Percentiles rank a stretch among this genome's conserved stretches.
Conservation (phyloP, 2,888 invertebrate species). For the Anarsia innoxiella region DNA sequence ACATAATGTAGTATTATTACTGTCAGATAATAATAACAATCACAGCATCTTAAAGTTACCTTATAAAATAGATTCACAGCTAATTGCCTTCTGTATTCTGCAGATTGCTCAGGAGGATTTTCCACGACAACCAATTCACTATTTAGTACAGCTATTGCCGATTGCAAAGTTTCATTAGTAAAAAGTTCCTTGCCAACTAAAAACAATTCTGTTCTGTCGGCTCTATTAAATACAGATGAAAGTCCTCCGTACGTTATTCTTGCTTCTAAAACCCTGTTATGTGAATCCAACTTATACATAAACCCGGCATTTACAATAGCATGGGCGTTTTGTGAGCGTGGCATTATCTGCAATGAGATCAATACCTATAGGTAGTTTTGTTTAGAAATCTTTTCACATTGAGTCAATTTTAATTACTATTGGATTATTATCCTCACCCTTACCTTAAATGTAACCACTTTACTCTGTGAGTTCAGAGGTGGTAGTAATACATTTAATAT, state of each 20-base stretch:
- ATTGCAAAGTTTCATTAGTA: slow-evolving; percentile 53
- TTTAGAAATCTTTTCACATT: too few relatives aligned
- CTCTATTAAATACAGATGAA: slow-evolving; percentile 56
- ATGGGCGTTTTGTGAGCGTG: slow-evolving; percentile 82
- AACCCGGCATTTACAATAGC: slow-evolving; percentile 86
- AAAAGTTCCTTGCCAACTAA: slow-evolving; percentile 57
- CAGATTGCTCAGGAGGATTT: slow-evolving; percentile 70
- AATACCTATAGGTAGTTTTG: too few relatives aligned
- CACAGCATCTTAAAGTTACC: too few relatives aligned
- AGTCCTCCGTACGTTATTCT: slow-evolving; percentile 77
- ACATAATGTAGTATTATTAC: too few relatives aligned
- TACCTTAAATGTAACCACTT: slow-evolving; percentile 47
- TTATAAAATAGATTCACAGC: slow-evolving; percentile 78
- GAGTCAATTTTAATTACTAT: background rate
- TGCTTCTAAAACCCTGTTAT: slow-evolving; percentile 37
- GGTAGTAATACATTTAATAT: slow-evolving; percentile 43
- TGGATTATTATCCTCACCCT: too few relatives aligned
- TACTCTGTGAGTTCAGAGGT: slow-evolving; percentile 33
- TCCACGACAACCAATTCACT: slow-evolving; percentile 36
- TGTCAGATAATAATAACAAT: too few relatives aligned
- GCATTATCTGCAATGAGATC: slow-evolving; percentile 76
- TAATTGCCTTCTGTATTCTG: slow-evolving; percentile 73
- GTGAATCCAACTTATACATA: slow-evolving; percentile 69
- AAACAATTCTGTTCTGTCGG: slow-evolving; percentile 65
- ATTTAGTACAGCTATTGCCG: slow-evolving; percentile 33